phyloP scores from a whole-genome alignment of 2,888 invertebrate species.

The Sepioteuthis lessoniana region DNA sequence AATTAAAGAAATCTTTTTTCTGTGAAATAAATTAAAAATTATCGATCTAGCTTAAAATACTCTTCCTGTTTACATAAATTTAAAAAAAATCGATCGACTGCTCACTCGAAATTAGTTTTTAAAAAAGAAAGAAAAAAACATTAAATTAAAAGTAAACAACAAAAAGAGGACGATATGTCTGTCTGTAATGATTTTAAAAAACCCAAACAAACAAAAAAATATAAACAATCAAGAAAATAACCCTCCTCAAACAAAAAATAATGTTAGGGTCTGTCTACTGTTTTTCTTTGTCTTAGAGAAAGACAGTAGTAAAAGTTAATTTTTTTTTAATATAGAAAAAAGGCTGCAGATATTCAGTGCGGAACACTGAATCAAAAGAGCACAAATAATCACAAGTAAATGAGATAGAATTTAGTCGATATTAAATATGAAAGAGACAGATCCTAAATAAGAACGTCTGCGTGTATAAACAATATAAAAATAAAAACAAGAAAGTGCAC shows the following conservation, averaged over 20 bases:
- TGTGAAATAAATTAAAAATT: neutral
- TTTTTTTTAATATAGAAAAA: neutral
- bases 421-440: neutral
- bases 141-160: neutral
- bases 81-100: constrained; percentile 8
- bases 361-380: neutral
- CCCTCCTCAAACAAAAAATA: neutral
- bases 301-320: neutral
- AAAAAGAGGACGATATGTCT: too few relatives aligned
- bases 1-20: neutral
- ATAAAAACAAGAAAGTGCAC: neutral
- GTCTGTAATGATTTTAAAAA: neutral
- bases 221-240: too few relatives aligned
- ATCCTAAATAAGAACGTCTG: neutral
- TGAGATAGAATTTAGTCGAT: neutral
- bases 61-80: neutral
- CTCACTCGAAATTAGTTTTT: neutral
- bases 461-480: neutral
- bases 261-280: neutral
- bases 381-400: neutral
- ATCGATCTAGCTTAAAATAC: neutral
- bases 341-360: constrained; percentile 11
- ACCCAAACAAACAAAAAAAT: too few relatives aligned
- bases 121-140: neutral
- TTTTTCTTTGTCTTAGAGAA: constrained; percentile 24